These are phyloP conservation scores for Drosophila littoralis DNA, from an alignment of 1,140 invertebrate genomes.

Conservation along the genomic window DNA sequence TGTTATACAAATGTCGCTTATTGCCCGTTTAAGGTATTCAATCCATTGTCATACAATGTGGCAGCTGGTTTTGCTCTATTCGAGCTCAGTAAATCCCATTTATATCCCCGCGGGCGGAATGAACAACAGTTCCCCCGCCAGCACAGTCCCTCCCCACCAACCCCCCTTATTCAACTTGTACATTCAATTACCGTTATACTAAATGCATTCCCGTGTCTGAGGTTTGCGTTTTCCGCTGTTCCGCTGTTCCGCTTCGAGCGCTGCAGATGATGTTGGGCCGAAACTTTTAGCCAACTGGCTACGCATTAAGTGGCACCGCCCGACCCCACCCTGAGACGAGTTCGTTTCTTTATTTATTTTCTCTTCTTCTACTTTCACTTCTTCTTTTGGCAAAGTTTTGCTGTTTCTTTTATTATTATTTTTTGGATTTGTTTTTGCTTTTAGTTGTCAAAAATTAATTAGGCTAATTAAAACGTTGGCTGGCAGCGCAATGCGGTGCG, in stretches of 20 bases:
- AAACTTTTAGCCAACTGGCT: constrained; percentile 26
- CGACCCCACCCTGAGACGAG: neutral
- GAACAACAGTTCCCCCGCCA: neutral
- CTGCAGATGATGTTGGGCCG: constrained; percentile 15
- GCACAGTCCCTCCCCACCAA: neutral
- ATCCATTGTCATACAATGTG: constrained; percentile 1
- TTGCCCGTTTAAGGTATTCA: neutral
- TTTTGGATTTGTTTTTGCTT: constrained; percentile 34
- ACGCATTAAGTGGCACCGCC: constrained; percentile 22
- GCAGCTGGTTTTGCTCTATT: constrained; percentile 10
- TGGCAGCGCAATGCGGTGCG: constrained; percentile 37
- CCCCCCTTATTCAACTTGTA: constrained; percentile 10
- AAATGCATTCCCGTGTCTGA: constrained; percentile 47
- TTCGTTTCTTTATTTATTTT: constrained; percentile 1
- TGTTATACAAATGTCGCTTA: neutral
- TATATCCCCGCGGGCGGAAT: constrained; percentile 4
- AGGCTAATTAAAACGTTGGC: constrained; percentile 73
- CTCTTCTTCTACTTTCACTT: neutral
- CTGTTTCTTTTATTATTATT: constrained; percentile 25
- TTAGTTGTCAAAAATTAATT: constrained; percentile 77
- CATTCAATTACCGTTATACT: constrained; percentile 49
- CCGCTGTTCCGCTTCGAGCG: constrained; percentile 18
- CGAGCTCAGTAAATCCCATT: constrained; percentile 26
- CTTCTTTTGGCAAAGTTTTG: neutral
- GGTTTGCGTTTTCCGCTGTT: constrained; percentile 26